These are phyloP conservation scores for Opisthograptis luteolata DNA, from an alignment of 2,888 invertebrate genomes.

Conservation along the genomic window DNA sequence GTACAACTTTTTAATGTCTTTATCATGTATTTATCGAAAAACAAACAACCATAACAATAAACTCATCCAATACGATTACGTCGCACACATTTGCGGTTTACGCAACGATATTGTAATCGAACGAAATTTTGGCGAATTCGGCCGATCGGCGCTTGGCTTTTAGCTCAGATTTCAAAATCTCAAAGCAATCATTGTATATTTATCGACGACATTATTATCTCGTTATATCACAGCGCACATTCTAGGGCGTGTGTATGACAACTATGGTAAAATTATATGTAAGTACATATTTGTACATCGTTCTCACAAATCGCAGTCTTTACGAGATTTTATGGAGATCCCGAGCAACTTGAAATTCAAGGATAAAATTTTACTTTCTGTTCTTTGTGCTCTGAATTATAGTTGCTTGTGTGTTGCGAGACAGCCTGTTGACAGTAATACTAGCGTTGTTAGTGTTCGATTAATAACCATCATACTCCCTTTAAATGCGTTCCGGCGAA, in stretches of 20 bases:
- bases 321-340: slow-evolving; percentile 43
- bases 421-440: slow-evolving; percentile 50
- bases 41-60: slow-evolving; percentile 57
- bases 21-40: slow-evolving; percentile 63
- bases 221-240: slow-evolving; percentile 40
- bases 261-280: slow-evolving; percentile 52
- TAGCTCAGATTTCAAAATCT: slow-evolving; percentile 57
- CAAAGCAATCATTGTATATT: slow-evolving; percentile 47
- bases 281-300: too few relatives aligned
- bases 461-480: slow-evolving; percentile 47
- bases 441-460: slow-evolving; percentile 46
- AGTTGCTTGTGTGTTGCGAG: slow-evolving; percentile 37
- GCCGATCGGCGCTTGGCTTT: slow-evolving; percentile 52
- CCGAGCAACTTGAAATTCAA: slow-evolving; percentile 42
- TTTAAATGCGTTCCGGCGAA: slow-evolving; percentile 41
- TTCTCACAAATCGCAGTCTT: slow-evolving; percentile 37
- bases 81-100: slow-evolving; percentile 55
- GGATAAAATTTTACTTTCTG: slow-evolving; percentile 40
- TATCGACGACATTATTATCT: slow-evolving; percentile 48
- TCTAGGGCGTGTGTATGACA: slow-evolving; percentile 37
- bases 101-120: slow-evolving; percentile 61
- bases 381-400: slow-evolving; percentile 45
- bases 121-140: slow-evolving; percentile 58
- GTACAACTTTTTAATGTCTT: slow-evolving; percentile 55
- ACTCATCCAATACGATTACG: slow-evolving; percentile 50